Evolutionary conservation across 2,113 vertebrate species (phyloP).

Genomic region (Hippolais icterina): DNA sequence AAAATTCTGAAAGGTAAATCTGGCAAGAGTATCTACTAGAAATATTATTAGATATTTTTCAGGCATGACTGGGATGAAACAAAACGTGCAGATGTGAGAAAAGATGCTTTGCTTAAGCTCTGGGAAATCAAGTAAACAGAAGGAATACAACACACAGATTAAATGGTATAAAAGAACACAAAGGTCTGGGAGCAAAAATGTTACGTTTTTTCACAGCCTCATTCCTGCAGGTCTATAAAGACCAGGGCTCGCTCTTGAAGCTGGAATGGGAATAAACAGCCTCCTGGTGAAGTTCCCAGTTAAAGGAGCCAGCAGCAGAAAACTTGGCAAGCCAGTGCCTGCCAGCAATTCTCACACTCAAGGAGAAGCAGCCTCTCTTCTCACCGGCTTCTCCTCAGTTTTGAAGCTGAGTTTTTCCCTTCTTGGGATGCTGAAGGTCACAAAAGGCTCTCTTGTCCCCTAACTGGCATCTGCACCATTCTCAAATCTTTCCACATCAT

Average conservation of each 20-base stretch:
- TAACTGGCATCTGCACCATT: not conserved
- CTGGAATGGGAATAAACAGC: constrained; percentile 7
- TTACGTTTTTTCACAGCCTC: not conserved
- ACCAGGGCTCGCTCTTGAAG: not conserved
- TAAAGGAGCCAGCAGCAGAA: not conserved
- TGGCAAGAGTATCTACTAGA: not conserved
- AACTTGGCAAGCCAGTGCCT: not conserved
- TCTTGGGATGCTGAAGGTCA: not conserved
- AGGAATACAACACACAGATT: not conserved
- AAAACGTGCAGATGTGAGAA: not conserved
- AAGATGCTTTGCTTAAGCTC: not conserved
- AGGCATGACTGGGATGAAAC: not conserved
- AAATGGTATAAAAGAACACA: not conserved
- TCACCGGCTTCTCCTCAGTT: not conserved
- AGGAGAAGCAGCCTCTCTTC: not conserved
- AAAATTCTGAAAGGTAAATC: not conserved
- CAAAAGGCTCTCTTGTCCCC: not conserved
- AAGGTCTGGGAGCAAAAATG: not conserved
- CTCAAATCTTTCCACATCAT: not conserved
- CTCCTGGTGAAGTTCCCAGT: not conserved
- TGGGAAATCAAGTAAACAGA: not conserved
- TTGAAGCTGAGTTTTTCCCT: not conserved
- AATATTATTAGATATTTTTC: not conserved
- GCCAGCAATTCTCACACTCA: not conserved
- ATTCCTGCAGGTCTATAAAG: not conserved